Evolutionary conservation across 2,888 invertebrate genomes (phyloP).

Genomic region (Clunio marinus): DNA sequence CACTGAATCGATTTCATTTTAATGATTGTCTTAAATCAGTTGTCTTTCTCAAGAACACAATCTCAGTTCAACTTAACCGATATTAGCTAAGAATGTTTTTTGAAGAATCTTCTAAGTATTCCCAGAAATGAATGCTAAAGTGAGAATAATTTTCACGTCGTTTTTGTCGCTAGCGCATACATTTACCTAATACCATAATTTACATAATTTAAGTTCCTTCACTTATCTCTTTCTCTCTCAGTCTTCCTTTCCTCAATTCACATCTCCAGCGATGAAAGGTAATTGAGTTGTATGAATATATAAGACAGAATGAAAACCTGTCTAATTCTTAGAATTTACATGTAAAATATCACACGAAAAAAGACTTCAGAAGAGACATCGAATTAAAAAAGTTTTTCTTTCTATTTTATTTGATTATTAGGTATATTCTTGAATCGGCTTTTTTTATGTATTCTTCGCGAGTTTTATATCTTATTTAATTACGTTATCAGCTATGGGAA

Average conservation of each 20-base stretch:
- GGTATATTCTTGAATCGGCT: background rate
- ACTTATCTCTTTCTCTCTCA: conserved; percentile 7
- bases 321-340: too few relatives aligned
- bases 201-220: conserved; percentile 35
- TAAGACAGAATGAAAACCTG: conserved; percentile 10
- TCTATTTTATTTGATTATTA: conserved; percentile 31
- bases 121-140: background rate
- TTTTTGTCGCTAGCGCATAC: conserved; percentile 20
- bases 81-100: background rate
- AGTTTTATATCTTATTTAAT: conserved; percentile 28
- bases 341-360: too few relatives aligned
- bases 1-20: background rate
- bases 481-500: conserved; percentile 28
- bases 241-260: too few relatives aligned
- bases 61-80: background rate
- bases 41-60: background rate
- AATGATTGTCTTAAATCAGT: background rate
- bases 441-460: background rate
- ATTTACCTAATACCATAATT: conserved; percentile 33
- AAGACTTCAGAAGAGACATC: background rate
- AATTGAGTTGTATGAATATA: background rate
- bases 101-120: background rate
- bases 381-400: background rate
- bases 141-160: background rate
- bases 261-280: background rate